Percentiles rank a stretch among this genome's conserved stretches.
Conservation (phyloP, 2,888 invertebrate species). For the Panzeria rudis region DNA sequence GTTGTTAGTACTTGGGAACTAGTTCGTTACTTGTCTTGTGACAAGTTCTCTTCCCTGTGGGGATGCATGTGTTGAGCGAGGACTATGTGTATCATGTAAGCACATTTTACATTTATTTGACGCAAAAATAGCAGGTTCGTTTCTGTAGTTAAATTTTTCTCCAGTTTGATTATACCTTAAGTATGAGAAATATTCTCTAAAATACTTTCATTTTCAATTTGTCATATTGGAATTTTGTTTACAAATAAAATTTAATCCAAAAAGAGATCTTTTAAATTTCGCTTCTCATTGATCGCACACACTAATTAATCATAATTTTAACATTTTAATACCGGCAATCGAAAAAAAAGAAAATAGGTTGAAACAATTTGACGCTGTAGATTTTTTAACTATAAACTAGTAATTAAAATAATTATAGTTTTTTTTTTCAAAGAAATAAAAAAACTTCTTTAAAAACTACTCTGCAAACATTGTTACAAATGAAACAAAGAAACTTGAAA, state of each 20-base stretch:
- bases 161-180: not conserved
- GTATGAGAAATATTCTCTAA: not conserved
- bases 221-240: not conserved
- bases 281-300: constrained; percentile 18
- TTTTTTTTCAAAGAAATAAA: not conserved
- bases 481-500: constrained; percentile 17
- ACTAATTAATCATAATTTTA: constrained; percentile 41
- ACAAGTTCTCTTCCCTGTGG: too few relatives aligned
- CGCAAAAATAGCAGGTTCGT: too few relatives aligned
- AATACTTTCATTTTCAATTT: not conserved
- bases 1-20: too few relatives aligned
- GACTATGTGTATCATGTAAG: too few relatives aligned
- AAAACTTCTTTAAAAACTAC: not conserved
- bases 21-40: too few relatives aligned
- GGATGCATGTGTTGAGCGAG: too few relatives aligned
- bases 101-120: too few relatives aligned
- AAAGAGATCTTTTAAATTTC: not conserved
- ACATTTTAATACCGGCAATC: constrained; percentile 39
- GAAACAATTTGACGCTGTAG: constrained; percentile 49
- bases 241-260: not conserved
- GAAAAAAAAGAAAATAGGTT: constrained; percentile 26
- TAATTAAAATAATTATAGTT: constrained; percentile 36
- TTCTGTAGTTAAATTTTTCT: too few relatives aligned
- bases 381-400: constrained; percentile 19
- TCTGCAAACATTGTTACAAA: constrained; percentile 26